Base-by-base conservation (phyloP, 2,113 vertebrate species). In the Cryptotis parvus region DNA sequence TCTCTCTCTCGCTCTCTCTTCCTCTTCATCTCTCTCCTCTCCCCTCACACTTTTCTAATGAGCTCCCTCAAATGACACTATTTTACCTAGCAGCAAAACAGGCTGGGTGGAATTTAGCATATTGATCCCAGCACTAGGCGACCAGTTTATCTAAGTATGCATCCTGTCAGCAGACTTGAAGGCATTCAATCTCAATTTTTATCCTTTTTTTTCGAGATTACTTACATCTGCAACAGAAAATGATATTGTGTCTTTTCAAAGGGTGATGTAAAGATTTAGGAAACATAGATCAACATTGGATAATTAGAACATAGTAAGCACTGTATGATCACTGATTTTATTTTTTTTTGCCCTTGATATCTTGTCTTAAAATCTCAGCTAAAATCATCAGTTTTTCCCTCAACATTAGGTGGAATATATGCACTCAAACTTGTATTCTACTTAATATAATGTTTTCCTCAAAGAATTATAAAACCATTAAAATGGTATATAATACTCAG, bases 371-470 rank as follows among this genome's bases (percentile, higher is more conserved):
- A 95, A n/a, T 91, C 45, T 52, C 78, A 31, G 10, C 9, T 73
- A 84, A 87, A 75, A 87, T 84, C 49, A 41, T 39, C 31, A 4
- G 0, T 58, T 78, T 4, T 77, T 87, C 83, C 63, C 0, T 1
- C 4, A 0, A 14, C 45, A 0, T 43, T 85, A 22, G 4, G 55
- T 76, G 16, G 18, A 1, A 69, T 3, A 4, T 55, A 52, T 78
- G 45, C 6, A 76, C n/a, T 76, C 49, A 88, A 79, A 87, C 80
- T 91, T 29, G 37, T 69, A 55, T 58, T 92, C 14, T 80, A n/a
- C 0, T 55, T 52, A 14, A 70, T 93, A 84, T 0, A n/a, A n/a
- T n/a, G 43, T 87, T 84, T 75, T 87, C 35, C 26, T 77, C 31
- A 89, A n/a, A 55, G 2, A 69, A 52, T 41, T 20, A 1, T 66